phyloP scores from a whole-genome alignment of 1,140 invertebrate species.

The Drosophila grimshawi region DNA sequence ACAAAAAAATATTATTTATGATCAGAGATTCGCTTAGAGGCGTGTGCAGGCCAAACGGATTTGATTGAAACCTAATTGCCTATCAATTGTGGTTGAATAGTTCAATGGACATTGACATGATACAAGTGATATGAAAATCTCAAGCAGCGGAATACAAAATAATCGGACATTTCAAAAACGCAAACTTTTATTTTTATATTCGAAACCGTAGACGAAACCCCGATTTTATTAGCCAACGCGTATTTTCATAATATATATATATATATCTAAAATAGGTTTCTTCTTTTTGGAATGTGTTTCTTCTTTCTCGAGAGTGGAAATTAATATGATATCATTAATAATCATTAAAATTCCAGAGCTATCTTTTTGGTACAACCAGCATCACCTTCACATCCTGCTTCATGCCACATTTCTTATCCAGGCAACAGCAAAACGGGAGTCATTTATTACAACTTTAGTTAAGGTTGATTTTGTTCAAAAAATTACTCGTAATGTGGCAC shows the following conservation, averaged over 20 bases:
- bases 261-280: too few relatives aligned
- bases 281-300: too few relatives aligned
- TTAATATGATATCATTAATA: too few relatives aligned
- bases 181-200: too few relatives aligned
- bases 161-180: not conserved
- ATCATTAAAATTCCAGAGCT: conserved; percentile 7
- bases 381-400: not conserved
- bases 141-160: conserved; percentile 1
- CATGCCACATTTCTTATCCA: not conserved
- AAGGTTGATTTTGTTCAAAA: conserved; percentile 14
- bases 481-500: conserved; percentile 31
- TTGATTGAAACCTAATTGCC: conserved; percentile 70
- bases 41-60: conserved; percentile 42
- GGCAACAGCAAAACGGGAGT: not conserved
- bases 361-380: conserved; percentile 6
- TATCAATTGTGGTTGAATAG: conserved; percentile 47
- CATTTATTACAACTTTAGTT: conserved; percentile 19
- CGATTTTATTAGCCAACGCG: too few relatives aligned
- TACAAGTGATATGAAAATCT: conserved; percentile 17
- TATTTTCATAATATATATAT: too few relatives aligned
- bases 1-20: conserved; percentile 39
- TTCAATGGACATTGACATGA: conserved; percentile 39
- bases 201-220: too few relatives aligned
- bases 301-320: too few relatives aligned
- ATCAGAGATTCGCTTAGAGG: conserved; percentile 41